Base-by-base conservation (phyloP, 2,888 invertebrate species). In the Cryptus armator region DNA sequence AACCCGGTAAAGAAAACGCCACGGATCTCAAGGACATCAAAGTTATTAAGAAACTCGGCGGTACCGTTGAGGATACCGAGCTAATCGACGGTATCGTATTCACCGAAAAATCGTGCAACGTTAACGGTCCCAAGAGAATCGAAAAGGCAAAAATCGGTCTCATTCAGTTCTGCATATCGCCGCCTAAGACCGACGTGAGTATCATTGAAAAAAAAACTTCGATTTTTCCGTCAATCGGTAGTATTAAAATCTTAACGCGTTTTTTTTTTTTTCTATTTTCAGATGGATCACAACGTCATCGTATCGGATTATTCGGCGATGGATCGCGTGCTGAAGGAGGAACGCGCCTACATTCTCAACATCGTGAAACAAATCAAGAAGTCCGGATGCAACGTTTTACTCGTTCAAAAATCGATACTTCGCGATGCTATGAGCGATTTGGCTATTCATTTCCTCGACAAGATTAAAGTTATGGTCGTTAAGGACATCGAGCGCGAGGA, bases 251-350 rank as follows among this genome's bases (percentile, higher is more conserved):
- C 4, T 24, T 24, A 59, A 59, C 29, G 10, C 29, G 24, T 59
- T 19, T 12, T 10, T 6, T 1, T 51, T 0, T 2, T 19, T 44
- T 43, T 43, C 0, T 3, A 1, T 48, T 92, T 93, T 19, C 90
- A 97, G 97, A 99, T 99, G 98, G 98, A 99, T 91, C 98, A 98
- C 94, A 98, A 97, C 93, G 97, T 98, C 3, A 96, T 99, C 90
- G 98, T 99, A 29, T 98, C 99, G 0, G 99, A 99, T 94, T 99
- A 99, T 94, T 97, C 99, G n/a, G 99, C 99, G 72, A 99, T 99
- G 99, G 99, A 99, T 94, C 96, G 99, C 82, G 98, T 99, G 0
- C 94, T 99, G 83, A 98, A 99, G 92, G 99, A 99, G 94, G 99
- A 99, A 94, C 96, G 99, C 75, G 96, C 98, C 76, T 99, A 99